A percentile compares a stretch with the other conserved stretches of the same genome.
Conservation (phyloP, 2,888 invertebrate species). For the Elmis aenea region DNA sequence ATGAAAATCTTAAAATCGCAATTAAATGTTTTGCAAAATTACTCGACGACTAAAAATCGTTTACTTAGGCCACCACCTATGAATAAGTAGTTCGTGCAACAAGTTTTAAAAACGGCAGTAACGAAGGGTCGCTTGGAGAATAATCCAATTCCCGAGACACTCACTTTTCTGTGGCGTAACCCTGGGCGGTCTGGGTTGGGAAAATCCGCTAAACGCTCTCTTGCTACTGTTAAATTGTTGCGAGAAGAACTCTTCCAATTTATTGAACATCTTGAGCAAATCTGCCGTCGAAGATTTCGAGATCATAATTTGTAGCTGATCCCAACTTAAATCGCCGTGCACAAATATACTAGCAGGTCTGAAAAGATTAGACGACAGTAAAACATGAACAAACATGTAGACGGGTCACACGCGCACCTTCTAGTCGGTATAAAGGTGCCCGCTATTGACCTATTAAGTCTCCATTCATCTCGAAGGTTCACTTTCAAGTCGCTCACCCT, state of each 20-base stretch:
- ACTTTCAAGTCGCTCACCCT: slow-evolving; percentile 79
- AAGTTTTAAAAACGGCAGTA: too few relatives aligned
- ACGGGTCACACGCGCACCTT: too few relatives aligned
- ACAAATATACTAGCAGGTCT: slow-evolving; percentile 87
- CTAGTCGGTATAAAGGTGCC: slow-evolving; percentile 60
- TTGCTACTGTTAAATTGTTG: slow-evolving; percentile 96
- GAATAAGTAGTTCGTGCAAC: too few relatives aligned
- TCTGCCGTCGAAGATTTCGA: slow-evolving; percentile 96
- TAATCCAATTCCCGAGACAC: too few relatives aligned
- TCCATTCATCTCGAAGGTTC: slow-evolving; percentile 84
- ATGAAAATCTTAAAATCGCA: too few relatives aligned
- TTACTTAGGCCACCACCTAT: too few relatives aligned
- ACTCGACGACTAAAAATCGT: too few relatives aligned
- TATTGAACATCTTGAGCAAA: slow-evolving; percentile 92
- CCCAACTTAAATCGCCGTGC: slow-evolving; percentile 91
- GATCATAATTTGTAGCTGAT: slow-evolving; percentile 94
- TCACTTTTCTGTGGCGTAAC: slow-evolving; percentile 39
- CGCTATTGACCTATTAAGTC: slow-evolving; percentile 52
- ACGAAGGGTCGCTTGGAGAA: too few relatives aligned
- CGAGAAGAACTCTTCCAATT: slow-evolving; percentile 95
- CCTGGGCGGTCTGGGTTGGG: slow-evolving; percentile 35
- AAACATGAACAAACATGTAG: too few relatives aligned
- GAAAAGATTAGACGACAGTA: too few relatives aligned
- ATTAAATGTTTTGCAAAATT: too few relatives aligned
- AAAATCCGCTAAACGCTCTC: slow-evolving; percentile 64